These are phyloP conservation scores for Ptyas mucosa DNA, from an alignment of 2,113 vertebrate genomes.

Conservation along the genomic window DNA sequence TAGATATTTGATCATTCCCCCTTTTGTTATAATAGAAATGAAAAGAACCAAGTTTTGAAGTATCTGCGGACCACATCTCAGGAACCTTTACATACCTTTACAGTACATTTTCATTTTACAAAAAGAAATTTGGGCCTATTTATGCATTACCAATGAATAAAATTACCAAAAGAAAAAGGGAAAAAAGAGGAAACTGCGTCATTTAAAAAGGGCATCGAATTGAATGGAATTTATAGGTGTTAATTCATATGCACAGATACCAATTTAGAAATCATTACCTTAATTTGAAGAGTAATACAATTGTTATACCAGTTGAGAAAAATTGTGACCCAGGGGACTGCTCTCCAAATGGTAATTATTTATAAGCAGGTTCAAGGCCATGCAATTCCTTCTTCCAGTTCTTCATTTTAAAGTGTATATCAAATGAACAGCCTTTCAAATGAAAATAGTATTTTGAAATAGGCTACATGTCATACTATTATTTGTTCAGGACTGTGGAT, in stretches of 20 bases:
- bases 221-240: background rate
- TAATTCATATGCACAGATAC: background rate
- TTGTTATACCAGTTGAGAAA: background rate
- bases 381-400: background rate
- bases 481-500: background rate
- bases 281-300: background rate
- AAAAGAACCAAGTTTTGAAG: background rate
- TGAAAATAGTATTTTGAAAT: background rate
- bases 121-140: background rate
- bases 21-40: background rate
- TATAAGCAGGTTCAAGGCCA: background rate
- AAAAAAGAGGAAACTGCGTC: background rate
- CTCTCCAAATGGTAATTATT: background rate
- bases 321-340: background rate
- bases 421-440: background rate
- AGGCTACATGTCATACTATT: background rate
- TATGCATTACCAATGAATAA: background rate
- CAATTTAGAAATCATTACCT: background rate
- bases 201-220: background rate
- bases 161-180: background rate
- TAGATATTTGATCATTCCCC: background rate
- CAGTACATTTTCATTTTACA: background rate
- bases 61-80: background rate
- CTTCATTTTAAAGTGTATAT: background rate
- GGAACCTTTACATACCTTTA: background rate